A percentile compares a stretch with the other conserved stretches of the same genome.
phyloP scores from a whole-genome alignment of 2,888 invertebrate species.

The Eupelmus urozonus region DNA sequence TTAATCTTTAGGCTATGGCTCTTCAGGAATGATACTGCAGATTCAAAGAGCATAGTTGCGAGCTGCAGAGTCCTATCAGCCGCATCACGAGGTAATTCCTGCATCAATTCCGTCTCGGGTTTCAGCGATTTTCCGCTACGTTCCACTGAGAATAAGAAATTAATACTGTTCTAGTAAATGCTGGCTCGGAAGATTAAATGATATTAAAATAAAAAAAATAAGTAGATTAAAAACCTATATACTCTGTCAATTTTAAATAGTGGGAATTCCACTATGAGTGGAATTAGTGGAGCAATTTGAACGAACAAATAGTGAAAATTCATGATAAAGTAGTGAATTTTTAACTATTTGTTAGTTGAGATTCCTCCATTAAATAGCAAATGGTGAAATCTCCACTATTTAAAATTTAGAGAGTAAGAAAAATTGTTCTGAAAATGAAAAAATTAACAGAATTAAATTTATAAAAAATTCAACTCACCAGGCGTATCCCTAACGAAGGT shows the following conservation, averaged over 20 bases:
- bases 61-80: slow-evolving; percentile 80
- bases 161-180: not conserved
- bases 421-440: not conserved
- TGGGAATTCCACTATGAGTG: no score
- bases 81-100: slow-evolving; percentile 79
- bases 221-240: no score
- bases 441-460: not conserved
- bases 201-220: not conserved
- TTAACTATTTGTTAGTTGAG: no score
- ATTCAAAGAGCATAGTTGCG: slow-evolving; percentile 80
- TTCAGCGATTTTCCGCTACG: slow-evolving; percentile 71
- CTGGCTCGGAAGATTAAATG: not conserved
- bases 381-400: no score
- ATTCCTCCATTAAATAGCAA: no score
- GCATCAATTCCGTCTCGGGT: slow-evolving; percentile 78
- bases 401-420: no score
- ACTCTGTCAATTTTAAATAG: no score
- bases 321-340: no score
- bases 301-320: no score
- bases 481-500: slow-evolving; percentile 78
- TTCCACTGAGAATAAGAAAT: slow-evolving; percentile 67
- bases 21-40: slow-evolving; percentile 80
- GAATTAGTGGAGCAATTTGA: no score
- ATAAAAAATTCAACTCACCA: no score
- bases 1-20: slow-evolving; percentile 84